Conservation (phyloP, 2,113 vertebrate genomes). For the Anhinga rufa region DNA sequence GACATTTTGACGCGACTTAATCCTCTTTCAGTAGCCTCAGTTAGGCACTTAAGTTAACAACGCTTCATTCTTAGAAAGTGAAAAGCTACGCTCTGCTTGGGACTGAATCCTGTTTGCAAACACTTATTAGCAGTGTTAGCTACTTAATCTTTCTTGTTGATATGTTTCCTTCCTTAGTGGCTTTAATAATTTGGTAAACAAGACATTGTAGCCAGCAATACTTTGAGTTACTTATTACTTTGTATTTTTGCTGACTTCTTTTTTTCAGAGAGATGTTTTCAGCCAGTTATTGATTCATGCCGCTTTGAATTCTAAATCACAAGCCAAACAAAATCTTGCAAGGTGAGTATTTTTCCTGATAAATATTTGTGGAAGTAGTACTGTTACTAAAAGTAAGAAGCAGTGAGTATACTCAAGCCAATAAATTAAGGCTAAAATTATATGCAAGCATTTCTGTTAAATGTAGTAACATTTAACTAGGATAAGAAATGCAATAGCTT, state of each 20-base stretch:
- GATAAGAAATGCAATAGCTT: background rate
- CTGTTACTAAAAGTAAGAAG: background rate
- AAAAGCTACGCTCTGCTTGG: background rate
- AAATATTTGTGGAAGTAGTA: background rate
- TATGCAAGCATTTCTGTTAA: background rate
- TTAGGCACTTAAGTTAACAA: background rate
- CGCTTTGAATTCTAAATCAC: slow-evolving; percentile 81
- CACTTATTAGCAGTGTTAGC: background rate
- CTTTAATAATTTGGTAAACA: background rate
- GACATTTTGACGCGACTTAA: background rate
- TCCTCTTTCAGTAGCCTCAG: background rate
- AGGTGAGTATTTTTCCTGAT: slow-evolving; percentile 69
- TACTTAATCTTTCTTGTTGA: background rate
- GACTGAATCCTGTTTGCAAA: background rate
- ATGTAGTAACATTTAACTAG: background rate
- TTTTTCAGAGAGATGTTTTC: slow-evolving; percentile 91
- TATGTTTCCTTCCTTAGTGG: background rate
- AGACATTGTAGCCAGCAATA: background rate
- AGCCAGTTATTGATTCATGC: slow-evolving; percentile 87
- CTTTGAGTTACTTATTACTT: background rate
- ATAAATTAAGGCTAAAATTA: background rate
- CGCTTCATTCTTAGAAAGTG: background rate
- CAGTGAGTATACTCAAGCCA: background rate
- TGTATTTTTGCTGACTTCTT: background rate
- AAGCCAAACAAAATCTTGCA: slow-evolving; percentile 78